Percentiles rank a stretch among this genome's conserved stretches.
Evolutionary conservation across 1,140 invertebrate genomes (phyloP).

Genomic region (Drosophila equinoxialis): DNA sequence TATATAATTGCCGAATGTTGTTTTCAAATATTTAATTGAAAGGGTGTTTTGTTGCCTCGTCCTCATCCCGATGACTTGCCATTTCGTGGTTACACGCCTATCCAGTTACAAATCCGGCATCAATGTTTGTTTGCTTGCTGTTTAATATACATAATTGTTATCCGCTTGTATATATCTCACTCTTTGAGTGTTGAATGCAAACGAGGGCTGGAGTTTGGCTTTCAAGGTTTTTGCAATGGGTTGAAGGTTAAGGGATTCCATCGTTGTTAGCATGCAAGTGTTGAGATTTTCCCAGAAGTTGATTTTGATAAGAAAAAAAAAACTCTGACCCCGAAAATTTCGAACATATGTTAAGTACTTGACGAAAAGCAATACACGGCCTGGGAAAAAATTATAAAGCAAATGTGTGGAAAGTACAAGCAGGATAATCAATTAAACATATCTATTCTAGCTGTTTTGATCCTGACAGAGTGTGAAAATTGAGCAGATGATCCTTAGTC

Average conservation of each 20-base stretch:
- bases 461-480: too few relatives aligned
- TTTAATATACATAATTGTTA: slow-evolving; percentile 83
- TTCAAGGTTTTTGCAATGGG: slow-evolving; percentile 3
- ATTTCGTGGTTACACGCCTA: slow-evolving; percentile 82
- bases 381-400: background rate
- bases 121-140: slow-evolving; percentile 69
- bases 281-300: slow-evolving; percentile 53
- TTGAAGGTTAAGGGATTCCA: background rate
- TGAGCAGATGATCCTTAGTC: too few relatives aligned
- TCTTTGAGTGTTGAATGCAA: slow-evolving; percentile 31
- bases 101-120: slow-evolving; percentile 82
- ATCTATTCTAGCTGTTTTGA: background rate
- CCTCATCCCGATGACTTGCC: slow-evolving; percentile 41
- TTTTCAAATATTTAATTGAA: slow-evolving; percentile 82
- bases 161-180: slow-evolving; percentile 44
- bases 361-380: background rate
- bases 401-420: background rate
- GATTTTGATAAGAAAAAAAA: slow-evolving; percentile 28
- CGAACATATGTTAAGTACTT: slow-evolving; percentile 47
- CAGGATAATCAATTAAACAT: background rate
- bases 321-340: slow-evolving; percentile 17
- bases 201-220: slow-evolving; percentile 4
- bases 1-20: slow-evolving; percentile 82
- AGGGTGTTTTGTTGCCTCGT: slow-evolving; percentile 69
- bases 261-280: slow-evolving; percentile 46